Base-by-base conservation (phyloP, 2,113 vertebrate genomes). In the Cavia porcellus region DNA sequence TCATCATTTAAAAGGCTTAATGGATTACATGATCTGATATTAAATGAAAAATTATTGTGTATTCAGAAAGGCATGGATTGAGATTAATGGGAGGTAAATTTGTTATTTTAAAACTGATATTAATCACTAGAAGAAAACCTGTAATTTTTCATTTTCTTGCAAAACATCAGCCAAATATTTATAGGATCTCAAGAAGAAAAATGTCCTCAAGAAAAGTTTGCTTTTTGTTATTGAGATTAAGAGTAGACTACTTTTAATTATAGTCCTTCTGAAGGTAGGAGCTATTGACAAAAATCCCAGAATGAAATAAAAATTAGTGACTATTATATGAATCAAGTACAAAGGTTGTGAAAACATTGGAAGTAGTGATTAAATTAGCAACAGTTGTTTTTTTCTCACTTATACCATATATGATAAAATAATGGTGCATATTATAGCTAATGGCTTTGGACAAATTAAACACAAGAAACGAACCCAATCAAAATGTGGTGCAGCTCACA, bases 1-100 rank as follows among this genome's bases (percentile, higher is more conserved):
- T 64, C n/a, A 3, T 17, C 45, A 82, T 77, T 90, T 87, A 28
- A 96, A 95, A 83, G 64, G 96, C n/a, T 84, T 82, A 86, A 86
- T 83, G 5, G 19, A 81, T 75, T 75, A 74, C 5, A 52, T 59
- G n/a, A 74, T 81, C 19, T 84, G 5, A 13, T 32, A 74, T 61
- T 87, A 83, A 84, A 82, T 70, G 42, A 75, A 92, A 95, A 88
- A 61, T 80, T 93, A 68, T 15, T 86, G 3, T 50, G 6, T 57
- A 30, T 13, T n/a, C 35, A 86, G 25, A 7, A 66, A 88, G n/a
- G 24, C 32, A 64, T 70, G 24, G 15, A 59, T 68, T 77, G 35
- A 68, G 45, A 89, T 81, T 50, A 86, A 1, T 35, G 17, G 30
- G n/a, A 50, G 10, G 13, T 50, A 89, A 82, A 82, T 82, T 77